phyloP scores from a whole-genome alignment of 2,888 invertebrate genomes.

The Linyphia triangularis region DNA sequence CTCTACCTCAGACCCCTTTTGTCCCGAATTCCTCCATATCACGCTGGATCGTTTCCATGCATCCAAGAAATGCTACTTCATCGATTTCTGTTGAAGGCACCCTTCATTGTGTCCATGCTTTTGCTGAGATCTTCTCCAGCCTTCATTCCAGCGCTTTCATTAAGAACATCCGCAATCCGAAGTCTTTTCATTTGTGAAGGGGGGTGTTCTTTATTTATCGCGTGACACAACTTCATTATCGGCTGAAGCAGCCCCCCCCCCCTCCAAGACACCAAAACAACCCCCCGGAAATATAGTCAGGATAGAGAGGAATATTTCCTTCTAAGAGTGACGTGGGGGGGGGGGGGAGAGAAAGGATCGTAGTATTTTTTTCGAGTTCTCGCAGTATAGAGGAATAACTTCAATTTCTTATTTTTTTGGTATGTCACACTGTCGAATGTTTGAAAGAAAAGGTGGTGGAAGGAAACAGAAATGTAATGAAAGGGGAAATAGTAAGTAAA shows the following conservation, averaged over 20 bases:
- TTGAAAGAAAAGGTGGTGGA: neutral
- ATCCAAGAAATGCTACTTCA: conserved; percentile 10
- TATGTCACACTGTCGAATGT: neutral
- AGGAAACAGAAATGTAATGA: conserved; percentile 21
- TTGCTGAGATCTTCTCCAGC: conserved; percentile 40
- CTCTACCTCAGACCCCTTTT: conserved; percentile 7
- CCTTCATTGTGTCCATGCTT: conserved; percentile 47
- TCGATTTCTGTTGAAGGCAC: conserved; percentile 8
- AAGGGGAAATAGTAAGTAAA: conserved; percentile 23
- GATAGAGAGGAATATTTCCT: conserved; percentile 23
- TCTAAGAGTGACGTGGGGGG: conserved; percentile 17
- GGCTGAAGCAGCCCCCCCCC: neutral
- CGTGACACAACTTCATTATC: conserved; percentile 72
- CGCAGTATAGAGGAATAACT: conserved; percentile 32
- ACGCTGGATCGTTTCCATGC: neutral
- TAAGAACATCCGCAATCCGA: conserved; percentile 61
- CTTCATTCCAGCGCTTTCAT: conserved; percentile 48
- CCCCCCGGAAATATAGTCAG: conserved; percentile 30
- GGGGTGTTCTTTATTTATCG: conserved; percentile 58
- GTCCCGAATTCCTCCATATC: neutral
- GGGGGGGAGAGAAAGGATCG: neutral
- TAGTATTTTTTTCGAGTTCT: neutral
- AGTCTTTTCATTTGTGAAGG: conserved; percentile 57
- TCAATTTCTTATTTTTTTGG: conserved; percentile 15
- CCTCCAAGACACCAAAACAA: neutral